Percentiles rank a stretch among this genome's conserved stretches.
Conservation (phyloP, 2,113 vertebrate species). For the Ginglymostoma cirratum region DNA sequence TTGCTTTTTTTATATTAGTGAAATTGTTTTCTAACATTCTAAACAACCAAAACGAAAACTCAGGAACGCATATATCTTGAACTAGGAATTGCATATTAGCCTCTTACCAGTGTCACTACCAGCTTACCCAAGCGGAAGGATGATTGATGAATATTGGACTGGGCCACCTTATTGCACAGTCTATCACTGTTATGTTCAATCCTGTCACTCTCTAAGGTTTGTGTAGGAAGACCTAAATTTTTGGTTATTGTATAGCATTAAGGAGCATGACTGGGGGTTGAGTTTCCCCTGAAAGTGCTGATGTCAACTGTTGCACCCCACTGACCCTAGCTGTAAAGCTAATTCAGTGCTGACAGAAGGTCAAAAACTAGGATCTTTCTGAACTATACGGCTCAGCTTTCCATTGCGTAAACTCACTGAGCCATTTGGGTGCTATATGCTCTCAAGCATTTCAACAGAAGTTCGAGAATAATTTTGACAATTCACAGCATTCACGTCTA, state of each 20-base stretch:
- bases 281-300: not conserved
- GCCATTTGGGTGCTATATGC: not conserved
- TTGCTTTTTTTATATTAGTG: not conserved
- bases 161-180: not conserved
- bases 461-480: not conserved
- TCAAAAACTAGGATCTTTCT: not conserved
- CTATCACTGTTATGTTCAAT: not conserved
- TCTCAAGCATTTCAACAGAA: not conserved
- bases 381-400: not conserved
- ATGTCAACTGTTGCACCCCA: not conserved
- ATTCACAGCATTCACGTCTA: not conserved
- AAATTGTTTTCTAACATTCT: not conserved
- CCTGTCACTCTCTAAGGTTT: too few relatives aligned
- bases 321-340: not conserved
- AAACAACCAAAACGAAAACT: not conserved
- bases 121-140: not conserved
- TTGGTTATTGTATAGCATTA: not conserved
- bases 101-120: not conserved
- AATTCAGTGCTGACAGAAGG: not conserved
- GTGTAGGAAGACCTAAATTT: not conserved
- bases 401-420: not conserved
- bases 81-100: not conserved
- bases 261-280: not conserved
- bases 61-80: not conserved
- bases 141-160: not conserved